Percentiles rank a stretch among this genome's conserved stretches.
Evolutionary conservation across 2,797 vertebrate species (phyloP).

Genomic region (Ispidina lecontei): DNA sequence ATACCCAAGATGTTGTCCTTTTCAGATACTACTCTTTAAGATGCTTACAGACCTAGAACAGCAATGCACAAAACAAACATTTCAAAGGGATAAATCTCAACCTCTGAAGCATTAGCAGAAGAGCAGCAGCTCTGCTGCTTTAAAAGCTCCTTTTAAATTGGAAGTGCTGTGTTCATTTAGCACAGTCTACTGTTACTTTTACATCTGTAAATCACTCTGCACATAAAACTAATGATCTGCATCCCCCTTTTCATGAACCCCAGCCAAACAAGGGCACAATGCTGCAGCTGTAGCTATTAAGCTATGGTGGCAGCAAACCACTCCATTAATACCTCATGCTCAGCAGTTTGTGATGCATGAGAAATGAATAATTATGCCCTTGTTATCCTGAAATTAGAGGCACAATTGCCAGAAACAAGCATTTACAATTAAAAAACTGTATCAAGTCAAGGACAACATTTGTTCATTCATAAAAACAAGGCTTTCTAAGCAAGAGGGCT

Average conservation of each 20-base stretch:
- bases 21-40: neutral
- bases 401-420: conserved; percentile 39
- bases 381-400: conserved; percentile 15
- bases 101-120: neutral
- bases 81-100: neutral
- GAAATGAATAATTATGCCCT: conserved; percentile 50
- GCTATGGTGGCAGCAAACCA: conserved; percentile 11
- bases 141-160: neutral
- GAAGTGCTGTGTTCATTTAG: neutral
- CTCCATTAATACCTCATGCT: conserved; percentile 52
- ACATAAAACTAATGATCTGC: conserved; percentile 34
- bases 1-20: neutral
- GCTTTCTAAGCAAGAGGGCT: neutral
- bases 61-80: neutral
- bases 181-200: conserved; percentile 5
- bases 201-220: conserved; percentile 46
- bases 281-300: conserved; percentile 48
- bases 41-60: neutral
- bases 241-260: conserved; percentile 26
- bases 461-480: conserved; percentile 44
- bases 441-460: conserved; percentile 33
- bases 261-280: conserved; percentile 18
- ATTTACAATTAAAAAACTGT: neutral
- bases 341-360: conserved; percentile 55
- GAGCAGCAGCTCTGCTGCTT: neutral